Evolutionary conservation across 2,888 invertebrate species (phyloP).

Genomic region (Nephrotoma guestfalica): DNA sequence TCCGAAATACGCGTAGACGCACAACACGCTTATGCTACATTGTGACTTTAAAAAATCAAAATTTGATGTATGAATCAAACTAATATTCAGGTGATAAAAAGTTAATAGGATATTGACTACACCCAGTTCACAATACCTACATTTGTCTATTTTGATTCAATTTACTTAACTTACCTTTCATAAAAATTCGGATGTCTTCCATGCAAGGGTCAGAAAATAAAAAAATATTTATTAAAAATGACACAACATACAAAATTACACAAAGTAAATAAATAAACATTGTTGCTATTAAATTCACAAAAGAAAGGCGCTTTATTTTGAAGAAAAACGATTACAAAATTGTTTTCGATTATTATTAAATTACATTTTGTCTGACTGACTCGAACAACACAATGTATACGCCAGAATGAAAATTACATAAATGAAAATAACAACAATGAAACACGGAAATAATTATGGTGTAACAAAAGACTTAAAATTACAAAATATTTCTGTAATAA

Average conservation of each 20-base stretch:
- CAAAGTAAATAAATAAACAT: background rate
- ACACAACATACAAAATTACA: background rate
- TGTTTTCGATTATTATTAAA: background rate
- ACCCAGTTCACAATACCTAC: no score
- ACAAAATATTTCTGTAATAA: background rate
- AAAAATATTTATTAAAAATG: no score
- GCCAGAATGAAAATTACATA: background rate
- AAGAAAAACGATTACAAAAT: background rate
- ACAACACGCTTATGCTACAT: no score
- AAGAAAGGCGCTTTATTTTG: background rate
- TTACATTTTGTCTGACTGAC: background rate
- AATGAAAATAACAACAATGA: background rate
- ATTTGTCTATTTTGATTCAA: no score
- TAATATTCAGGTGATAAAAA: no score
- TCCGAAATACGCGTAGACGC: no score
- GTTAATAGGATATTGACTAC: no score
- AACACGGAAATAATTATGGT: background rate
- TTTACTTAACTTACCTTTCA: no score
- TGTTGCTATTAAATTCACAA: background rate
- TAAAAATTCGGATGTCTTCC: no score
- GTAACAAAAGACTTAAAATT: background rate
- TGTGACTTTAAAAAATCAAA: no score
- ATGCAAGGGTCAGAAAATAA: no score
- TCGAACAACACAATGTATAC: background rate
- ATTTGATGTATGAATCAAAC: no score